Evolutionary conservation across 2,113 vertebrate genomes (phyloP).

Genomic region (Paratilapia polleni): DNA sequence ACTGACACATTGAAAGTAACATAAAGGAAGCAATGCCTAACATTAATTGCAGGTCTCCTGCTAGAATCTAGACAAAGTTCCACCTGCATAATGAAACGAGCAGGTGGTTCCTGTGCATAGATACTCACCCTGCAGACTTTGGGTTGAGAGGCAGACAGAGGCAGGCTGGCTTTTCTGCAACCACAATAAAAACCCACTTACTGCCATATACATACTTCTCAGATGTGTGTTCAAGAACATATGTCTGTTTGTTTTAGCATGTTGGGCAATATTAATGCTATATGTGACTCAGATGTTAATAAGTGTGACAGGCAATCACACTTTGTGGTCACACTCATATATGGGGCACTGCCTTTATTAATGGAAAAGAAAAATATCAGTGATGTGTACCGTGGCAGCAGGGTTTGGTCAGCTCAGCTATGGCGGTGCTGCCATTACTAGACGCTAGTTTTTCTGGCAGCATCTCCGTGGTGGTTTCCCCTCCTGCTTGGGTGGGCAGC

Average conservation of each 20-base stretch:
- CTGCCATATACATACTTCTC: background rate
- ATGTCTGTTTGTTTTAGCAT: background rate
- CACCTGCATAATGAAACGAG: background rate
- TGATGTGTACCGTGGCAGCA: conserved; percentile 64
- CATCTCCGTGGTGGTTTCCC: conserved; percentile 36
- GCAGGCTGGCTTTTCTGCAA: conserved; percentile 81
- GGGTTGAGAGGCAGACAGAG: conserved; percentile 82
- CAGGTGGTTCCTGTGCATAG: background rate
- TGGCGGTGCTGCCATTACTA: background rate
- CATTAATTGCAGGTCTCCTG: background rate
- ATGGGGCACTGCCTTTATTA: background rate
- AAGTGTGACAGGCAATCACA: too few relatives aligned
- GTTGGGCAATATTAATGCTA: background rate
- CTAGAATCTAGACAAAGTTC: background rate
- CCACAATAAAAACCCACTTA: conserved; percentile 43
- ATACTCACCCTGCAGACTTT: conserved; percentile 80
- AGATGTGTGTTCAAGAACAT: too few relatives aligned
- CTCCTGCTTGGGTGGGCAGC: conserved; percentile 49
- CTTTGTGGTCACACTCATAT: background rate
- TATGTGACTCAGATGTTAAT: too few relatives aligned
- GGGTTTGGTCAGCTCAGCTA: conserved; percentile 25
- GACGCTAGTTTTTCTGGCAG: conserved; percentile 41
- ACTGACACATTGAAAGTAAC: too few relatives aligned
- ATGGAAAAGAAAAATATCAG: background rate
- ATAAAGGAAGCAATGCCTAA: background rate